These are phyloP conservation scores for Ganaspis sp. DNA, from an alignment of 1,140 invertebrate species.

Conservation along the genomic window DNA sequence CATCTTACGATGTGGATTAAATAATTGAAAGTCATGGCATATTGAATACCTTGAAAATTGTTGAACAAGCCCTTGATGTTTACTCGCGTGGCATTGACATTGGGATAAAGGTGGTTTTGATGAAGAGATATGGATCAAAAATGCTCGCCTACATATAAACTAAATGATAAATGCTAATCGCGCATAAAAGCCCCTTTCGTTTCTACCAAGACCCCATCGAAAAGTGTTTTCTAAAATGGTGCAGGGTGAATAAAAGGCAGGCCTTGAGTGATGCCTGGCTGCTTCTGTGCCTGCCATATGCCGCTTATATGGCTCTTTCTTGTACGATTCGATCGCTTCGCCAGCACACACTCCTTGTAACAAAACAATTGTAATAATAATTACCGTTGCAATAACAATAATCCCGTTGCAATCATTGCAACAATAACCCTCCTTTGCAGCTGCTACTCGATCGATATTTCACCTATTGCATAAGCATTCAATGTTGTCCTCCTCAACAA, in stretches of 20 bases:
- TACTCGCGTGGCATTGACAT: constrained; percentile 28
- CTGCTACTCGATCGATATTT: constrained; percentile 7
- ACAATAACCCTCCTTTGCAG: constrained; percentile 12
- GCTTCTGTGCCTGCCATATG: constrained; percentile 27
- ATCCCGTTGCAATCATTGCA: constrained; percentile 16
- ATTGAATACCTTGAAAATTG: neutral
- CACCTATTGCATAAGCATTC: neutral
- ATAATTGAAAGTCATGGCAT: constrained; percentile 3
- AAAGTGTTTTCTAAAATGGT: constrained; percentile 25
- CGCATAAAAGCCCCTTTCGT: constrained; percentile 8
- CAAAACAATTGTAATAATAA: constrained; percentile 31
- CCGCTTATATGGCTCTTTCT: constrained; percentile 5
- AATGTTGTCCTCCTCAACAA: neutral
- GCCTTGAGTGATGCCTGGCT: neutral
- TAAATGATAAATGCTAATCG: constrained; percentile 25
- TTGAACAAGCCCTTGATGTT: constrained; percentile 20
- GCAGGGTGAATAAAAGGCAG: constrained; percentile 23
- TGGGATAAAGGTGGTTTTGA: constrained; percentile 25
- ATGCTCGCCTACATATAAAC: constrained; percentile 11
- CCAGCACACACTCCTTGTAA: neutral
- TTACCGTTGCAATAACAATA: constrained; percentile 28
- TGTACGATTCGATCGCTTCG: neutral
- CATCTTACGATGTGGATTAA: no score
- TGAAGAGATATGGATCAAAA: constrained; percentile 20
- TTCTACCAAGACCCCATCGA: constrained; percentile 1